Evolutionary conservation across 35 echinoderm and acorn worm genomes (phyloP), one percentile per base, ranked within the genome.

Genomic region (Amphiura filiformis): DNA sequence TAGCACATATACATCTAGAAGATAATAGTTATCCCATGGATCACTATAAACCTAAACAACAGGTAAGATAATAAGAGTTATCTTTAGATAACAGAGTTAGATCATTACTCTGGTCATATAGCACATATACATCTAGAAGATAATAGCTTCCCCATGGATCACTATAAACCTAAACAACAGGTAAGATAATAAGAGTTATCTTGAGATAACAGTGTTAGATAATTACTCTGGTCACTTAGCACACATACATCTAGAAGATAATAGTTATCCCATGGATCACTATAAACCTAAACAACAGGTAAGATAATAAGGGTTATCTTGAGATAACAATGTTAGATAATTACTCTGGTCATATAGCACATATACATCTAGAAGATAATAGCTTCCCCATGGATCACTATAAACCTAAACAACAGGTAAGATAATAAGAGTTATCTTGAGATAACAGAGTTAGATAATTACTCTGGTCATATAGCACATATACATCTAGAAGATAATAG

Each of bases 91-190:
- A 61, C 32, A 31, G 56, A 65, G 32, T 32, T 85, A 40, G 36
- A 34, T 30, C 33, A 34, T 37, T 85, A 64, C 34, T 65, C 0
- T 61, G 83, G 83, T 7, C 64, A 37, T 56, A 85, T 85, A 22
- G 83, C 56, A 22, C 83, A 85, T 31, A 30, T 70, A 31, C 83
- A 85, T 22, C 37, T 85, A 22, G 57, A 61, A 83, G 83, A 85
- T 37, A 64, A 35, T 40, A 70, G 32, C 35, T 9, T 34, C 13
- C 32, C 44, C 11, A 0, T 34, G 23, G 64, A 36, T 61, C 32
- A 35, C 35, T 85, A 85, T 40, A 37, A 85, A 61, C 20, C 34
- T 23, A 34, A 70, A 39, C 83, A 85, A 70, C 0, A 35, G 83
- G 83, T 85, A 56, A 49, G 81, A 23, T 77, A 9, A 35, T 30